Conservation (phyloP, 2,797 vertebrate species). For the Bufotes viridis region DNA sequence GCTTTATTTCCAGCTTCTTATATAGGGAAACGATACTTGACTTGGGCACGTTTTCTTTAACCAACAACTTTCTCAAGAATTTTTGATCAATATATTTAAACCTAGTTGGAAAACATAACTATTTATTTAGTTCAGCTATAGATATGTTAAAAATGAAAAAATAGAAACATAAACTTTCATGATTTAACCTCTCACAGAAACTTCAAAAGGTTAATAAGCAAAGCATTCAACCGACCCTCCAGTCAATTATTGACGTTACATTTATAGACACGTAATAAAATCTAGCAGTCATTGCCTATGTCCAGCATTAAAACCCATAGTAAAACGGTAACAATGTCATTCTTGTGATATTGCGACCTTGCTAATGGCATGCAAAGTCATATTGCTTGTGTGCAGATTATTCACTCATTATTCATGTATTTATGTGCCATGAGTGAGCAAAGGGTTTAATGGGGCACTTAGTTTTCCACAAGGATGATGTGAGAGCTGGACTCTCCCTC, state of each 20-base stretch:
- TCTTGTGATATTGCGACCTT: background rate
- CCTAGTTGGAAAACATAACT: slow-evolving; percentile 69
- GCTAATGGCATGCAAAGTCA: background rate
- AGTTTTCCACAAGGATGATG: background rate
- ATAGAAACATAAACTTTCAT: background rate
- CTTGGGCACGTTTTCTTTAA: slow-evolving; percentile 88
- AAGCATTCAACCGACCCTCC: background rate
- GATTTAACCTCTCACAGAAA: background rate
- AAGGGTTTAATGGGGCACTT: background rate
- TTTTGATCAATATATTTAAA: slow-evolving; percentile 94
- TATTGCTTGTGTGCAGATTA: background rate
- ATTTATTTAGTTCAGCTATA: background rate
- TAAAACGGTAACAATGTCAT: background rate
- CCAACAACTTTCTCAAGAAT: slow-evolving; percentile 87
- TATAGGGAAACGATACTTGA: slow-evolving; percentile 96
- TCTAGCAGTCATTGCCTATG: slow-evolving; percentile 1
- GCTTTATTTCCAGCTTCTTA: slow-evolving; percentile 96
- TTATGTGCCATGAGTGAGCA: background rate
- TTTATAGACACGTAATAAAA: background rate
- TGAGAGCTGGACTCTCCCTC: background rate
- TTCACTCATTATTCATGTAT: background rate
- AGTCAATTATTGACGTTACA: background rate
- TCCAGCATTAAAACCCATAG: background rate
- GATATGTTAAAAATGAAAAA: background rate
- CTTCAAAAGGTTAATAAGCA: background rate